Conservation (phyloP, 2,888 invertebrate species). For the Julus scandinavius region DNA sequence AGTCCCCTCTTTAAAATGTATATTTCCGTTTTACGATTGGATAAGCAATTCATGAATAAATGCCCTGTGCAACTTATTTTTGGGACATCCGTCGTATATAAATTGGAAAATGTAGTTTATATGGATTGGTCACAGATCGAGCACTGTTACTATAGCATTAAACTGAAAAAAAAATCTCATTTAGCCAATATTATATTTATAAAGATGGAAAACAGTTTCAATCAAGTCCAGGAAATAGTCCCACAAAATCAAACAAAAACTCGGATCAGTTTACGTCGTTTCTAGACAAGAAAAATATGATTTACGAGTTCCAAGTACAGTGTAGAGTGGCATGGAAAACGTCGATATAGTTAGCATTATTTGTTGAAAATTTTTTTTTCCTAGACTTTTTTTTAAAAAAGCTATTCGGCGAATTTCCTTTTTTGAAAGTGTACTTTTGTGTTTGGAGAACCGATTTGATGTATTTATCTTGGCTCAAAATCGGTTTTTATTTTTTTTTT, state of each 20-base stretch:
- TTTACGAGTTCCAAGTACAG: neutral
- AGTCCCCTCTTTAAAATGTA: no score
- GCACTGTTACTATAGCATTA: neutral
- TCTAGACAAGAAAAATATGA: constrained; percentile 19
- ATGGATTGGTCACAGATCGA: no score
- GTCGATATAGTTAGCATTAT: constrained; percentile 2
- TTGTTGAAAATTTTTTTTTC: neutral
- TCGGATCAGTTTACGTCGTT: neutral
- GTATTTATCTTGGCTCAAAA: constrained; percentile 4
- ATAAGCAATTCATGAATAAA: no score
- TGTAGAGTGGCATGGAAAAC: neutral
- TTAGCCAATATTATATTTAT: neutral
- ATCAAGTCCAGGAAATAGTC: constrained; percentile 8
- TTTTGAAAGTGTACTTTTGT: neutral
- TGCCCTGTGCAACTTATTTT: no score
- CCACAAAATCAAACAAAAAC: neutral
- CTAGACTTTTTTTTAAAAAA: neutral
- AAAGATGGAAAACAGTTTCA: neutral
- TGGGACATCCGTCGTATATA: no score
- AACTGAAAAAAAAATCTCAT: neutral
- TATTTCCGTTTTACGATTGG: no score
- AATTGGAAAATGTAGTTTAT: no score
- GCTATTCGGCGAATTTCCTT: neutral
- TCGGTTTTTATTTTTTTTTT: neutral
- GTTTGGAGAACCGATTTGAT: neutral